Base-by-base conservation (phyloP, 2,797 vertebrate genomes). In the Otolemur crassicaudatus region DNA sequence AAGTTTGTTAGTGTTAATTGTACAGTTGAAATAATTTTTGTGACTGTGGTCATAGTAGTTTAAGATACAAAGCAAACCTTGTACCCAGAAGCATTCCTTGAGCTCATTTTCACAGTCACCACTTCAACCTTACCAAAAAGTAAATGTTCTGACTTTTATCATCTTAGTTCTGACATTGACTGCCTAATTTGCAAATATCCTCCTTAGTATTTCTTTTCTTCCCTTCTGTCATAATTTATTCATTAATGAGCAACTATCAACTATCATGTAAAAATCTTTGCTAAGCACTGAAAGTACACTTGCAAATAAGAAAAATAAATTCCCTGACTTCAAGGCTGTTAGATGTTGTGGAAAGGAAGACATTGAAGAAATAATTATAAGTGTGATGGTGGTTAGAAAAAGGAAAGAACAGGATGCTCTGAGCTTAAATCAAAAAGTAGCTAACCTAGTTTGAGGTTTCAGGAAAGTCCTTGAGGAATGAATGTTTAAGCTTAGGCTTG, bases 221-320 rank as follows among this genome's bases (percentile, higher is more conserved):
- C 7, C 29, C 1, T 88, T 72, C 16, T 49, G 3, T 91, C 43
- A 49, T 65, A 92, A 94, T 92, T 91, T 86, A 77, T 46, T 92
- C 4, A 37, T 72, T 94, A 79, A 89, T 69, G 27, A 83, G n/a
- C 20, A 84, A 31, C 31, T 77, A 65, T 73, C 11, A 29, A 53
- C 49, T 53, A 16, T 16, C 69, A 20, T 87, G 23, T 72, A 73
- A 76, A 88, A 77, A 81, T 12, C 12, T 83, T 93, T 34, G n/a
- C 60, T 72, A 75, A 72, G 31, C 77, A 37, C 27, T 76, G 11
- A 90, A 27, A 85, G 67, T 92, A 90, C 12, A 79, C 20, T 87
- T 20, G 19, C 49, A 79, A 84, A 76, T 93, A 85, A 94, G 65
- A 90, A 87, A 77, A 96, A 87, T 63, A 58, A 3, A 49, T 90